These are phyloP conservation scores for Metaphire vulgaris DNA, from an alignment of 1,140 invertebrate genomes.

Conservation along the genomic window DNA sequence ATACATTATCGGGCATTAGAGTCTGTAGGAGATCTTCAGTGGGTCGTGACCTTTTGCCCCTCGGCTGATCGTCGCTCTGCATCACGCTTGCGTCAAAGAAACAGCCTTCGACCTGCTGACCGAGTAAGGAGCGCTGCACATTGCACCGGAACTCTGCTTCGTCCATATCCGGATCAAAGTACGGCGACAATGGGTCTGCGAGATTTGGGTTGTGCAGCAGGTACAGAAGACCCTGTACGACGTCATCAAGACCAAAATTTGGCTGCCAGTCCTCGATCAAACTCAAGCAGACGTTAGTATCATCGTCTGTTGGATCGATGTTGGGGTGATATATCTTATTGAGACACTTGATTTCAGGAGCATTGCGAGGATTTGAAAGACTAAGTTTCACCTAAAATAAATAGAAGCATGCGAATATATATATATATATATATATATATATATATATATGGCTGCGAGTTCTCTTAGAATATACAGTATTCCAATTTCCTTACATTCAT, in stretches of 20 bases:
- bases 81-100: background rate
- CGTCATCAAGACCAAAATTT: slow-evolving; percentile 33
- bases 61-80: background rate
- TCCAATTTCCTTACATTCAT: no score
- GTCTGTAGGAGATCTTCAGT: background rate
- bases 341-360: slow-evolving; percentile 35
- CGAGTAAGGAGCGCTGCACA: slow-evolving; percentile 35
- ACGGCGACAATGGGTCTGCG: slow-evolving; percentile 37
- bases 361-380: slow-evolving; percentile 19
- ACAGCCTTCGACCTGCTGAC: slow-evolving; percentile 34
- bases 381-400: slow-evolving; percentile 3
- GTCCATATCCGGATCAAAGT: slow-evolving; percentile 29
- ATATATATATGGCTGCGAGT: no score
- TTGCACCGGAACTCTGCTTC: slow-evolving; percentile 35
- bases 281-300: slow-evolving; percentile 38
- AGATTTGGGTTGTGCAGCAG: slow-evolving; percentile 41
- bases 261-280: slow-evolving; percentile 37
- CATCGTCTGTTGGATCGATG: slow-evolving; percentile 34
- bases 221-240: slow-evolving; percentile 38
- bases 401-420: slow-evolving; percentile 1
- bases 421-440: slow-evolving; percentile 13
- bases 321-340: slow-evolving; percentile 44
- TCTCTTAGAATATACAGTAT: no score
- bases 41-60: background rate
- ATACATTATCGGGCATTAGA: background rate